Evolutionary conservation across 2,797 vertebrate genomes (phyloP), one percentile per base, ranked within the genome.

Genomic region (Smutsia gigantea): DNA sequence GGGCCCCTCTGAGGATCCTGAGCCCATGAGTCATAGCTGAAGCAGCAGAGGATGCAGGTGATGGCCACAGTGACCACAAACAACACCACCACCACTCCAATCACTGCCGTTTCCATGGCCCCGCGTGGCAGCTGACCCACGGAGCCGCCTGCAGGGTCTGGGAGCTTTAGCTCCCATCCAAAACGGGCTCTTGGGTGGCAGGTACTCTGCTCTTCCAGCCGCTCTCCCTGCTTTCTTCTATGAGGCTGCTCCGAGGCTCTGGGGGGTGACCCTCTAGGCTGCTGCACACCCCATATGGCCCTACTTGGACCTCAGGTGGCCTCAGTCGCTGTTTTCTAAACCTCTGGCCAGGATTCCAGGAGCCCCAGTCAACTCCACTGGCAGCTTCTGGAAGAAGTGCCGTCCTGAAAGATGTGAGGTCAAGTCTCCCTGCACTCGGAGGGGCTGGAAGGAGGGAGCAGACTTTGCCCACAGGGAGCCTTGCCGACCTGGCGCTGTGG

Each of bases 31-130:
- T 96, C 96, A 69, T 82, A 97, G 92, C 97, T 98, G 79, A 97
- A 97, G 95, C 92, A 97, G 86, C 97, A 97, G 55, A 98, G 96
- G 79, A 97, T 1, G 2, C 97, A 98, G 19, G 94, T 83, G 84
- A 97, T 93, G 83, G 75, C 93, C 90, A 97, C 75, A 0, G 97
- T 97, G 78, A 96, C 77, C 61, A 74, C n/a, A 0, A 97, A 75
- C 27, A 98, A 59, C 46, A 97, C 95, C 0, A 14, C 91, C 75
- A 97, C 97, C 61, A 96, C 23, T 1, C 96, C 97, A 6, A 97
- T 94, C 97, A 98, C 97, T 4, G 89, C 91, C 0, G 81, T 90
- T 71, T 98, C 97, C 97, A 98, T 98, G 95, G 61, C 37, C 42
- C 57, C 0, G 0, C 0, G 19, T 3, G 46, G 84, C 55, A 14